Percentiles rank a stretch among this genome's conserved stretches.
Conservation (phyloP, 2,113 vertebrate species). For the Hyaena hyaena region DNA sequence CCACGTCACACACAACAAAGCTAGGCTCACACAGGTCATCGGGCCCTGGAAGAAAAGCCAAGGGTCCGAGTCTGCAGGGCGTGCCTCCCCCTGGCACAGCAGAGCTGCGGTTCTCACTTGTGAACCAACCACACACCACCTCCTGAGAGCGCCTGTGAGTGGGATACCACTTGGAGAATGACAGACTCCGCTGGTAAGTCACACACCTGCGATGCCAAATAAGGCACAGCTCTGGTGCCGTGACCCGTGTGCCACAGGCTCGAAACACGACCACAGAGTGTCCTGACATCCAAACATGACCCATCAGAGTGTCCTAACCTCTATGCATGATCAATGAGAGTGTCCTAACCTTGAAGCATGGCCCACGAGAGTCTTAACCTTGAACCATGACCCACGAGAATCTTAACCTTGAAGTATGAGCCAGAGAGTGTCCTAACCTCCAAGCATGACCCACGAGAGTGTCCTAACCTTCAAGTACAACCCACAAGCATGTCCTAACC, state of each 20-base stretch:
- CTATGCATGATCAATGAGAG: rapidly evolving
- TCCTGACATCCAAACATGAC: not conserved
- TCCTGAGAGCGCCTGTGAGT: not conserved
- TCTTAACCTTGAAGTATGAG: not conserved
- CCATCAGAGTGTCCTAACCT: not conserved
- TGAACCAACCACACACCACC: not conserved
- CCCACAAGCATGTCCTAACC: not conserved
- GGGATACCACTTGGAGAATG: rapidly evolving
- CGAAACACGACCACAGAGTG: not conserved
- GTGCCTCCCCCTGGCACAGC: not conserved
- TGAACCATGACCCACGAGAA: not conserved
- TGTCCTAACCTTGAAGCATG: not conserved
- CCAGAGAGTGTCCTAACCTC: not conserved
- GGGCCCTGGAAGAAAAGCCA: not conserved
- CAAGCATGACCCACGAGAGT: not conserved
- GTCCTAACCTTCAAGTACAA: not conserved
- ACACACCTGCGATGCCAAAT: too few species aligned
- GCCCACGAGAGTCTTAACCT: not conserved
- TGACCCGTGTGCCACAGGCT: too few species aligned
- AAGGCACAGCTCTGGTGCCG: not conserved
- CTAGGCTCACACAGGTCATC: not conserved
- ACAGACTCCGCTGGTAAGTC: rapidly evolving
- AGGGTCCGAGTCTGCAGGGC: too few species aligned
- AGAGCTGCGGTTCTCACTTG: not conserved
- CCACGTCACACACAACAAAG: not conserved